Evolutionary conservation across 2,888 invertebrate species (phyloP), one percentile per base, ranked within the genome.

Genomic region (Oligia fasciuncula): DNA sequence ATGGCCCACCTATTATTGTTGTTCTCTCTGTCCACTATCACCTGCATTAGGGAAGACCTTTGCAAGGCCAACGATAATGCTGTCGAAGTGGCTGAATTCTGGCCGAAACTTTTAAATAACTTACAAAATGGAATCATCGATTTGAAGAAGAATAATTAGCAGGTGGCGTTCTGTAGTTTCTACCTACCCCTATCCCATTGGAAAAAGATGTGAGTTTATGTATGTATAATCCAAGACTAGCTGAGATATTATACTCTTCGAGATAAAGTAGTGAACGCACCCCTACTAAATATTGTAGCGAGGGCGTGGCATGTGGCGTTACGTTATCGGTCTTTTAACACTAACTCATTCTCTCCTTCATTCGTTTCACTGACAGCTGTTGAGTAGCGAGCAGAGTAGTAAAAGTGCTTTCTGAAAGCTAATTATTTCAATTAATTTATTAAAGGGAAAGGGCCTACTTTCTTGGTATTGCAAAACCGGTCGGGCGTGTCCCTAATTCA

Each of bases 391-490:
- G 29, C 29, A 29, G 29, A 43, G 60, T 6, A 17, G 17, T 6
- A 35, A 14, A 57, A 67, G 65, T 0, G 0, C 43, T 80, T 63
- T 67, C 87, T 80, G 88, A 89, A 87, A 90, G 86, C 84, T 89
- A 90, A 92, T 92, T 92, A 81, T 86, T 84, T 89, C 88, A 90
- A 90, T 86, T 88, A 84, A 87, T 91, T 85, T 43, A 85, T 85
- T 88, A 76, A 88, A 90, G 89, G 90, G 90, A 92, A 92, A 93
- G 89, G 86, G 86, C 84, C 89, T 84, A 88, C 91, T 91, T 91
- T 92, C 91, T 91, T 87, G 76, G 76, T 82, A 86, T 89, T 89
- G 89, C 75, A 68, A 85, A 94, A 94, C 93, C 91, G 91, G 94
- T 93, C 92, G 66, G 82, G 77, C 88, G 78, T 90, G 91, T 73